phyloP scores from a whole-genome alignment of 2,113 vertebrate genomes.

The Malurus alboscapulatus region DNA sequence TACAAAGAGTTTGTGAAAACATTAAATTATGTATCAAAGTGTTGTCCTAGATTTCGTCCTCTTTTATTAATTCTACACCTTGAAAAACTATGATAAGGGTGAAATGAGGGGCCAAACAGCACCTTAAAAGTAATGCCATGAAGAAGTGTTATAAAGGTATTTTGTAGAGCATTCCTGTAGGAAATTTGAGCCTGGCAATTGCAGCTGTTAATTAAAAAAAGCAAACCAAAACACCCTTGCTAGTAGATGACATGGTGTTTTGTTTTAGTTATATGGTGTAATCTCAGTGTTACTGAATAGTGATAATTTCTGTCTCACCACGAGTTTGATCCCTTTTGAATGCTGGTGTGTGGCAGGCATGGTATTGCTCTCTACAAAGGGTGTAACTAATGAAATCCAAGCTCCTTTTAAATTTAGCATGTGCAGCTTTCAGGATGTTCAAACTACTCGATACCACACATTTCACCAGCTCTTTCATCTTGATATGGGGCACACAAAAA shows the following conservation, averaged over 20 bases:
- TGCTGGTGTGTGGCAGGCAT: neutral
- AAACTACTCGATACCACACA: neutral
- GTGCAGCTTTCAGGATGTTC: neutral
- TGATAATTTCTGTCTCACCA: neutral
- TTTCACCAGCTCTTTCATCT: constrained; percentile 27
- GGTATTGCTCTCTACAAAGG: neutral
- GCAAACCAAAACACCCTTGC: neutral
- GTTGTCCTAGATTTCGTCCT: neutral
- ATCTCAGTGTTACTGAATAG: neutral
- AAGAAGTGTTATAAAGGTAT: neutral
- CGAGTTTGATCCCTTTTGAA: neutral
- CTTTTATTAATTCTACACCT: neutral
- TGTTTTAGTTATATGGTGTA: neutral
- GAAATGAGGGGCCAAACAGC: neutral
- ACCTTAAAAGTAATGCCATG: neutral
- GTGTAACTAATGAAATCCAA: constrained; percentile 12
- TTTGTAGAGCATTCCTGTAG: neutral
- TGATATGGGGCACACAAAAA: neutral
- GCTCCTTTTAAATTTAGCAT: neutral
- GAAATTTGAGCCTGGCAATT: neutral
- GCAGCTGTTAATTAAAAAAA: neutral
- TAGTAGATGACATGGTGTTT: neutral
- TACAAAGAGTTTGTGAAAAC: neutral
- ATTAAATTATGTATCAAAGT: neutral
- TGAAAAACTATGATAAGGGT: neutral